Evolutionary conservation across 2,888 invertebrate genomes (phyloP).

Genomic region (Anoncus sp.): DNA sequence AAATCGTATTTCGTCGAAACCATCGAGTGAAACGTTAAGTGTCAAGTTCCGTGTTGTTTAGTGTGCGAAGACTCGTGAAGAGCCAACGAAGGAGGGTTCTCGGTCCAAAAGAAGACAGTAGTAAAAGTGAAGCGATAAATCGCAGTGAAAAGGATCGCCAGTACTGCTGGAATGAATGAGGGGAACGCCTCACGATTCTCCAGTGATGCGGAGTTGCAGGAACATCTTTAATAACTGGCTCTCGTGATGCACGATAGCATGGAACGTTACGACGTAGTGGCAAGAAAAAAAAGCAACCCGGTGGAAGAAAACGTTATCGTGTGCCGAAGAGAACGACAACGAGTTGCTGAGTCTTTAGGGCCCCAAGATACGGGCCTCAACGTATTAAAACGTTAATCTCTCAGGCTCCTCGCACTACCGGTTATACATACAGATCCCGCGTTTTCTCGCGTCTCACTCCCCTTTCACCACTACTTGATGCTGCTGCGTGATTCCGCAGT

Average conservation of each 20-base stretch:
- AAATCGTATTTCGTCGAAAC: slow-evolving; percentile 31
- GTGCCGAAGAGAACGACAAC: slow-evolving; percentile 41
- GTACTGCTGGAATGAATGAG: slow-evolving; percentile 8
- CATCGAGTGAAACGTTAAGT: slow-evolving; percentile 35
- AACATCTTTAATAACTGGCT: slow-evolving; percentile 53
- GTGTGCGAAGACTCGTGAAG: neutral
- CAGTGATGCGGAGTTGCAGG: slow-evolving; percentile 21
- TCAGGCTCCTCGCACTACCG: slow-evolving; percentile 73
- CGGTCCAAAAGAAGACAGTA: slow-evolving; percentile 30
- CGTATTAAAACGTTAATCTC: slow-evolving; percentile 81
- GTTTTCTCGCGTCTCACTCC: slow-evolving; percentile 48
- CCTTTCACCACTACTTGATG: slow-evolving; percentile 32
- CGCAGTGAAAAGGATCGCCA: slow-evolving; percentile 12
- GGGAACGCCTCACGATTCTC: slow-evolving; percentile 33
- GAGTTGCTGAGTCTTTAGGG: slow-evolving; percentile 47
- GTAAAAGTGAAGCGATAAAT: slow-evolving; percentile 49
- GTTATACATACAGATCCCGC: slow-evolving; percentile 70
- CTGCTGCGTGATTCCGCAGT: slow-evolving; percentile 7
- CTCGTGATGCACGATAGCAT: slow-evolving; percentile 43
- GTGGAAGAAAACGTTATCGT: slow-evolving; percentile 43
- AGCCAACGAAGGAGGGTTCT: neutral
- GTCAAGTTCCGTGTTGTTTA: slow-evolving; percentile 6
- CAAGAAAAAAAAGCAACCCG: neutral
- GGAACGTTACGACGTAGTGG: slow-evolving; percentile 2
- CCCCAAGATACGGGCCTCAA: slow-evolving; percentile 63